These are phyloP conservation scores for Sebastes taczanowskii DNA, from an alignment of 2,797 vertebrate species.

Conservation along the genomic window DNA sequence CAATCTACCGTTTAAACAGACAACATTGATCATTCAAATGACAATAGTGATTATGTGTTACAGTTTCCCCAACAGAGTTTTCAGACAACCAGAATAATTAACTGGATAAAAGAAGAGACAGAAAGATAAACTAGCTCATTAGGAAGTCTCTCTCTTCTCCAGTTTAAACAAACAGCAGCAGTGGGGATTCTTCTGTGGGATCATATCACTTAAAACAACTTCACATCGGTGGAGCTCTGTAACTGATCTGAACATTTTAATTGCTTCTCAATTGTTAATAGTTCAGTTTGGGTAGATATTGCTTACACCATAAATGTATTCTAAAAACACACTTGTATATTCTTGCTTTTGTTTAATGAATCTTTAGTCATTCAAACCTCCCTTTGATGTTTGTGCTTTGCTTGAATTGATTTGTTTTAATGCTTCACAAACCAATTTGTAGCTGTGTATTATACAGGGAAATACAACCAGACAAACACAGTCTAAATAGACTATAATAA, in stretches of 20 bases:
- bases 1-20: background rate
- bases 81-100: background rate
- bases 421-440: background rate
- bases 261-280: background rate
- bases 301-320: background rate
- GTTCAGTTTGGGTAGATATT: background rate
- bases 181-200: background rate
- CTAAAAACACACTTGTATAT: background rate
- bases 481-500: background rate
- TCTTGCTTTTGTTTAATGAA: background rate
- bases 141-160: background rate
- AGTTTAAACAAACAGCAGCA: background rate
- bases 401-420: background rate
- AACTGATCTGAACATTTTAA: background rate
- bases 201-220: background rate
- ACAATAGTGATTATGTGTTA: background rate
- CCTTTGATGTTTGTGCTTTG: background rate
- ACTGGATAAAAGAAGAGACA: background rate
- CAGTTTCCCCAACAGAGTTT: slow-evolving; percentile 4
- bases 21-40: background rate
- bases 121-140: slow-evolving; percentile 4
- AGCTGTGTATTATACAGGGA: background rate
- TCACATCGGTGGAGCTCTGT: background rate
- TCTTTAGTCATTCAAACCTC: background rate
- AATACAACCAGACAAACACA: background rate